These are phyloP conservation scores for Entosphenus tridentatus DNA, from an alignment of 2,113 vertebrate genomes.

Conservation along the genomic window DNA sequence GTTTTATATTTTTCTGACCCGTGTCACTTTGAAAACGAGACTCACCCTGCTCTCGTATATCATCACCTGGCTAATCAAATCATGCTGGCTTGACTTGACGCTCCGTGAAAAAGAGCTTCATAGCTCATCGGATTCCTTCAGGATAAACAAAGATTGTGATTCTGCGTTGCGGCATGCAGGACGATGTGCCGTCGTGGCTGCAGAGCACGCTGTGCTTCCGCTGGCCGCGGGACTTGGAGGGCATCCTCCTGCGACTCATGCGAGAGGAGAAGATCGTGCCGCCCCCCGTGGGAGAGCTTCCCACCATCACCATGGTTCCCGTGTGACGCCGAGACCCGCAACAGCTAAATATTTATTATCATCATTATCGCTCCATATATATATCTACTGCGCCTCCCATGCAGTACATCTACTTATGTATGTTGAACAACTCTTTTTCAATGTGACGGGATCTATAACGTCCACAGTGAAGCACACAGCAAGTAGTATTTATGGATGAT, in stretches of 20 bases:
- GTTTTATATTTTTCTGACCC: not conserved
- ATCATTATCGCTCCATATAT: too few relatives aligned
- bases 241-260: constrained; percentile 55
- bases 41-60: not conserved
- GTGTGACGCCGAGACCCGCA: not conserved
- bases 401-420: too few relatives aligned
- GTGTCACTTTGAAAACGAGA: not conserved
- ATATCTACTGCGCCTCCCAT: too few relatives aligned
- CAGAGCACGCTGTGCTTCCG: constrained; percentile 61
- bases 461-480: too few relatives aligned
- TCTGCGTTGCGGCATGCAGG: constrained; percentile 21
- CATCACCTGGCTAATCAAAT: not conserved
- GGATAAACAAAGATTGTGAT: constrained; percentile 11
- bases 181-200: constrained; percentile 63
- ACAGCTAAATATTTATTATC: not conserved
- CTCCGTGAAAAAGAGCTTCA: not conserved
- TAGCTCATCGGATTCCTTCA: constrained; percentile 1
- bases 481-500: too few relatives aligned
- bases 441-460: too few relatives aligned
- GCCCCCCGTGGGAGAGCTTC: constrained; percentile 29
- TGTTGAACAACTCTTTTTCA: too few relatives aligned
- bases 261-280: constrained; percentile 57
- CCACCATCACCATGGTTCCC: constrained; percentile 39
- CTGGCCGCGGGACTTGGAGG: constrained; percentile 53
- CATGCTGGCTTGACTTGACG: not conserved